Conservation (phyloP, 2,113 vertebrate species). For the Caranx ignobilis region DNA sequence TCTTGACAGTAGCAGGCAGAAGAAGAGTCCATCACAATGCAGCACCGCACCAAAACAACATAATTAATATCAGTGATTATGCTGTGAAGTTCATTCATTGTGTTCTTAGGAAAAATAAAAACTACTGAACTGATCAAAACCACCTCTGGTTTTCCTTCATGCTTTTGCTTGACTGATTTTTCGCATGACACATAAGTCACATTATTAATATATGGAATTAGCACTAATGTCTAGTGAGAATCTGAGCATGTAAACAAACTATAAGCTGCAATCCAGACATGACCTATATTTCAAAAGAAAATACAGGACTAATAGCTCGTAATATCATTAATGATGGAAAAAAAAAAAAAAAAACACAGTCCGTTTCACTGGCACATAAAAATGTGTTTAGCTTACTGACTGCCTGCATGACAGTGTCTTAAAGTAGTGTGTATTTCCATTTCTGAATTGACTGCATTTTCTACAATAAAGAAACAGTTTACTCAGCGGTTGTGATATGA, state of each 20-base stretch:
- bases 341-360: slow-evolving; percentile 2
- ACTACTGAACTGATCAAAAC: too few relatives aligned
- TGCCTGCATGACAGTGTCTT: background rate
- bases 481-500: background rate
- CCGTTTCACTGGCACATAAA: background rate
- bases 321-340: slow-evolving; percentile 5
- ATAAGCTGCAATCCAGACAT: slow-evolving; percentile 37
- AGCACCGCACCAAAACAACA: background rate
- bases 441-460: background rate
- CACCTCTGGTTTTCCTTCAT: background rate
- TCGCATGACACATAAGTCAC: slow-evolving; percentile 18
- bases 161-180: background rate
- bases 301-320: slow-evolving; percentile 4
- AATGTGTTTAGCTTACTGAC: background rate
- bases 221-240: slow-evolving; percentile 16
- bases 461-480: background rate
- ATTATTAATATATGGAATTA: slow-evolving; percentile 46
- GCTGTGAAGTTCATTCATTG: background rate
- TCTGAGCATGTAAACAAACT: slow-evolving; percentile 17
- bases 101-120: too few relatives aligned
- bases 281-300: slow-evolving; percentile 48
- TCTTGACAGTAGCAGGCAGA: background rate
- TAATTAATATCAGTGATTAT: background rate
- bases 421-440: background rate
- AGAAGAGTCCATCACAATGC: slow-evolving; percentile 2